Evolutionary conservation across 1,140 invertebrate species (phyloP).

Genomic region (Drosophila ficusphila): DNA sequence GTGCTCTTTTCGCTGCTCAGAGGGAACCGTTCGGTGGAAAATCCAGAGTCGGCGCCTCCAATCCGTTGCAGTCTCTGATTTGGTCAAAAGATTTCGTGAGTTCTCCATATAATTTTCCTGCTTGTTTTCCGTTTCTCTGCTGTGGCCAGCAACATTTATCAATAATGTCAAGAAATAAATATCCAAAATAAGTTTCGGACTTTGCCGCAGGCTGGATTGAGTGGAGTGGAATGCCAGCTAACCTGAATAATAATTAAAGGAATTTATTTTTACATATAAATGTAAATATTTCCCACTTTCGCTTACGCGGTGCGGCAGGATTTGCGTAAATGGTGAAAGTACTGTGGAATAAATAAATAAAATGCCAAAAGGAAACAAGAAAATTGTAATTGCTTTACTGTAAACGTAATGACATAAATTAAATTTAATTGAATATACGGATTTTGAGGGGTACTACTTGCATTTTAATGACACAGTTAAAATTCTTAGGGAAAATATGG

Average conservation of each 20-base stretch:
- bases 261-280: constrained; percentile 35
- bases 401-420: too few species aligned
- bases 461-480: too few species aligned
- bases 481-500: too few species aligned
- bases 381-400: too few species aligned
- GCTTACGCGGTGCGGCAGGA: background rate
- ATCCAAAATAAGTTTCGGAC: constrained; percentile 45
- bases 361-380: too few species aligned
- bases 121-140: constrained; percentile 35
- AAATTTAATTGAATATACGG: too few species aligned
- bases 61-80: constrained; percentile 42
- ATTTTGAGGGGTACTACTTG: too few species aligned
- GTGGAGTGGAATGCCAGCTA: constrained; percentile 11
- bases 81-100: constrained; percentile 57
- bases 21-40: background rate
- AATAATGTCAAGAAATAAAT: constrained; percentile 72
- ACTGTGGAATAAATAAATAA: constrained; percentile 17
- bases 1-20: background rate
- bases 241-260: constrained; percentile 40
- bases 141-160: constrained; percentile 64
- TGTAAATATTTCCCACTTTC: constrained; percentile 19
- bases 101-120: constrained; percentile 68
- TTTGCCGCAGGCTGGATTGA: constrained; percentile 34
- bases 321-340: constrained; percentile 18
- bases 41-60: constrained; percentile 8